Conservation (phyloP, 2,113 vertebrate genomes). For the Corvus cornix region DNA sequence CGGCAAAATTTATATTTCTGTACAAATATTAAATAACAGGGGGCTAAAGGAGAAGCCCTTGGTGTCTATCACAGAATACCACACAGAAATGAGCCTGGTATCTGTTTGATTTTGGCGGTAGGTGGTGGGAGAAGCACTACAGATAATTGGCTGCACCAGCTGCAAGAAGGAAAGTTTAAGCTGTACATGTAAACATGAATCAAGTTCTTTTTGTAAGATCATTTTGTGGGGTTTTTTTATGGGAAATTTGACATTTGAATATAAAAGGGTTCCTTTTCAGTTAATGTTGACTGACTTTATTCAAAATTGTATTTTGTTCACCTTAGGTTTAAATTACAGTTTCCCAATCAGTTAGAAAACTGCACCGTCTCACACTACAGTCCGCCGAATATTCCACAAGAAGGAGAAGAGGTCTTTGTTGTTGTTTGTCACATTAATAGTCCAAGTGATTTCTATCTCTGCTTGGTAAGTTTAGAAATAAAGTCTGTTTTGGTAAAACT, state of each 20-base stretch:
- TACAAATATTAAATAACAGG: neutral
- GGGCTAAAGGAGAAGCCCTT: neutral
- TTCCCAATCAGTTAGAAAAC: constrained; percentile 18
- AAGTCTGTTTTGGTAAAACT: neutral
- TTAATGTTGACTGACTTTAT: neutral
- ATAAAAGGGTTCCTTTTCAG: neutral
- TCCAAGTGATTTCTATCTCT: constrained; percentile 88
- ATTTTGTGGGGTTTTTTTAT: rapidly evolving
- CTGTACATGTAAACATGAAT: neutral
- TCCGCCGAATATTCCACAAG: constrained; percentile 74
- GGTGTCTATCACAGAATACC: neutral
- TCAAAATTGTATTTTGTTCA: neutral
- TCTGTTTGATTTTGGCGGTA: neutral
- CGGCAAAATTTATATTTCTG: neutral
- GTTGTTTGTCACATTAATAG: constrained; percentile 83
- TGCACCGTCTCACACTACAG: constrained; percentile 66
- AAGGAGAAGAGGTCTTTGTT: constrained; percentile 68
- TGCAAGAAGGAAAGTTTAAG: neutral
- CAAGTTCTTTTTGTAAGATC: neutral
- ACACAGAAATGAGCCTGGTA: neutral
- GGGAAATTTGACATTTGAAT: neutral
- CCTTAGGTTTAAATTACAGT: constrained; percentile 67
- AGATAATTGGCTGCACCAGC: neutral
- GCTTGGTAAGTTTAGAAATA: constrained; percentile 76
- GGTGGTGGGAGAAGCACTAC: neutral